Evolutionary conservation across 1,140 invertebrate genomes (phyloP), one percentile per base, ranked within the genome.

Genomic region (Notospermus geniculatus): DNA sequence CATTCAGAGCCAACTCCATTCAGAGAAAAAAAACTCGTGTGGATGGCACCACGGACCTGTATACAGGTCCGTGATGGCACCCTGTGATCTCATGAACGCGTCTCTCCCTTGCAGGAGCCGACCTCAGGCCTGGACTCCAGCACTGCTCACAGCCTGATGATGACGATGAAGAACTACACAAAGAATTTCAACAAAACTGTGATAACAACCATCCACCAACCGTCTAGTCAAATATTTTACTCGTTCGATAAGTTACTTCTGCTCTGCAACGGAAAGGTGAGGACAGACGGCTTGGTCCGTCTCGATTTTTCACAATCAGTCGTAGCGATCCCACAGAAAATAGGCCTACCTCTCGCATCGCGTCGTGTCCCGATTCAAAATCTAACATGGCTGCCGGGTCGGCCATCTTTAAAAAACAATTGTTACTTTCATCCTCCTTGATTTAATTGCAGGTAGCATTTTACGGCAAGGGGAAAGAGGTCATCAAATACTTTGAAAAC

Each of bases 141-240:
- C 76, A 89, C 90, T 54, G 90, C 91, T 13, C 86, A 88, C 64
- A 87, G 85, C 66, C 72, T 93, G 53, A 91, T 92, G 83, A 82
- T 84, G 57, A 87, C 86, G 53, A 77, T 92, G 55, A 90, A 91
- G 77, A 84, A 86, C 32, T 91, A 89, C 68, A 90, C 90, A 0
- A 54, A 65, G 59, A 85, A 88, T 63, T 89, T 90, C 76, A 86
- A 89, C 54, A 93, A 92, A 78, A 90, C 89, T 1, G 86, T 93
- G 29, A 87, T 93, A 36, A 85, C 91, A 23, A 91, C 90, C 25
- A 88, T 93, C 13, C 91, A 93, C 79, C 91, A 93, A 76, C 91
- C 91, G 0, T 92, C 90, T 39, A 92, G 90, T 52, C 89, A 91
- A 79, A 91, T 93, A 79, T 93, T 93, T 78, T 89, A 91, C 80